A percentile compares a stretch with the other conserved stretches of the same genome.
These are phyloP conservation scores for Falcunculus frontatus DNA, from an alignment of 2,113 vertebrate species.

Conservation along the genomic window DNA sequence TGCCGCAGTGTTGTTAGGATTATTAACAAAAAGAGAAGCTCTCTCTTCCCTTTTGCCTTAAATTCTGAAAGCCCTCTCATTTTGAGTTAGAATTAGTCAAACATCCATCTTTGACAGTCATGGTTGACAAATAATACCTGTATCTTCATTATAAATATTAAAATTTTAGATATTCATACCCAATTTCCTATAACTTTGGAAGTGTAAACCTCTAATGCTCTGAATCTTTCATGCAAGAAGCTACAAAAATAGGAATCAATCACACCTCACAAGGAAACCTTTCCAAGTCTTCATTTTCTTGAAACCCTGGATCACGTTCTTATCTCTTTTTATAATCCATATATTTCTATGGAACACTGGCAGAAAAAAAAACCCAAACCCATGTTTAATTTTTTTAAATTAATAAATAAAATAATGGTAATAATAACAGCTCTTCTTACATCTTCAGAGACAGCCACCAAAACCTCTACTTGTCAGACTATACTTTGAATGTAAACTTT, in stretches of 20 bases:
- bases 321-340: neutral
- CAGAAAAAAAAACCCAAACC: accelerated
- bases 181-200: neutral
- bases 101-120: neutral
- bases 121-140: neutral
- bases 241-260: neutral
- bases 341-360: neutral
- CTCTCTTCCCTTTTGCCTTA: neutral
- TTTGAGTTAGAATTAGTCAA: neutral
- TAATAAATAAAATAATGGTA: neutral
- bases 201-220: neutral
- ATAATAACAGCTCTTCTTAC: neutral
- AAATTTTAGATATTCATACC: neutral
- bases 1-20: neutral
- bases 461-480: neutral
- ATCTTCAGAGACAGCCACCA: neutral
- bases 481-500: neutral
- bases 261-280: neutral
- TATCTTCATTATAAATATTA: neutral
- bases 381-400: neutral
- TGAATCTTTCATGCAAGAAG: neutral
- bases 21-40: neutral
- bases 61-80: neutral
- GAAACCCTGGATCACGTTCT: neutral
- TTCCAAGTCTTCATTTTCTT: neutral